These are phyloP conservation scores for Orientallactaga bullata DNA, from an alignment of 2,113 vertebrate genomes.

Conservation along the genomic window DNA sequence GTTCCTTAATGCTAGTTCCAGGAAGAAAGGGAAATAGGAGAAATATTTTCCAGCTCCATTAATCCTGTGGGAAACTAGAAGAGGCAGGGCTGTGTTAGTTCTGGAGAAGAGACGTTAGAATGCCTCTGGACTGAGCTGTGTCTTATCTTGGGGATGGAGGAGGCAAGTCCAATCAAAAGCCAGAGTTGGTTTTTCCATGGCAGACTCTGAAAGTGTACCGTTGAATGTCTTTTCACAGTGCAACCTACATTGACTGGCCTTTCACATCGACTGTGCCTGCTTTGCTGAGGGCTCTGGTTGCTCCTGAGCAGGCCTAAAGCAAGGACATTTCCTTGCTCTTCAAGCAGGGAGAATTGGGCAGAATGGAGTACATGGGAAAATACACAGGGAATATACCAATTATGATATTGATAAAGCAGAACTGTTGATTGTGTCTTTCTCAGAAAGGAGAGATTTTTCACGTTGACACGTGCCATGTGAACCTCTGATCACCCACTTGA, in stretches of 20 bases:
- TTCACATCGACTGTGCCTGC: neutral
- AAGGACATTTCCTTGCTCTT: neutral
- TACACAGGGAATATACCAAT: neutral
- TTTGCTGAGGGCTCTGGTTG: neutral
- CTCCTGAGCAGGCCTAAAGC: too few relatives aligned
- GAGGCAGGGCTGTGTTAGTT: fast-evolving
- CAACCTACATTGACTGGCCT: too few relatives aligned
- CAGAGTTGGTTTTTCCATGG: neutral
- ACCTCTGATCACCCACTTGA: neutral
- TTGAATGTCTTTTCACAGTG: neutral
- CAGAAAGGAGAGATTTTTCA: neutral
- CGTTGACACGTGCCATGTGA: neutral
- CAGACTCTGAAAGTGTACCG: too few relatives aligned
- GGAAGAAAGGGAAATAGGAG: neutral
- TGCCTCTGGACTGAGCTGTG: too few relatives aligned
- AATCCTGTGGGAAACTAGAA: neutral
- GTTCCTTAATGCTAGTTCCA: neutral
- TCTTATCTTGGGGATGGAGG: too few relatives aligned
- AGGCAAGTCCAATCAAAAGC: neutral
- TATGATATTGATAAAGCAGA: neutral
- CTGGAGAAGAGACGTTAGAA: fast-evolving
- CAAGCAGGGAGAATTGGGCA: too few relatives aligned
- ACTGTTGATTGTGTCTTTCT: neutral
- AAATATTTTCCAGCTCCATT: neutral
- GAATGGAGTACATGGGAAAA: neutral